Evolutionary conservation across 2,113 vertebrate genomes (phyloP).

Genomic region (Aramus guarauna): DNA sequence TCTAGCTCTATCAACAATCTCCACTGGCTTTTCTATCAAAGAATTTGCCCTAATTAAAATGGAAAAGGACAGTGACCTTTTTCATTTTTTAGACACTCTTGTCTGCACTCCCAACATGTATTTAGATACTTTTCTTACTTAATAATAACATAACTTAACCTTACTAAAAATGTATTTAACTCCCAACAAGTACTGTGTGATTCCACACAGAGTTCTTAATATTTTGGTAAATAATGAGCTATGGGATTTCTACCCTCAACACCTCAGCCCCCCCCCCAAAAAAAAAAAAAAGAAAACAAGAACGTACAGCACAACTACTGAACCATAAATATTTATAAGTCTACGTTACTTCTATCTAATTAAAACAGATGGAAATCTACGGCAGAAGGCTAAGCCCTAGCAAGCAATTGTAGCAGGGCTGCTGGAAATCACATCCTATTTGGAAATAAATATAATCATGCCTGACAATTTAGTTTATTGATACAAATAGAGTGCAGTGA

Average conservation of each 20-base stretch:
- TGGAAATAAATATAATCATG: not conserved
- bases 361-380: not conserved
- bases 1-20: not conserved
- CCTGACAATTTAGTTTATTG: not conserved
- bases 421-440: not conserved
- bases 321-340: not conserved
- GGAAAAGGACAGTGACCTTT: not conserved
- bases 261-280: not conserved
- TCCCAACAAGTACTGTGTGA: not conserved
- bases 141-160: not conserved
- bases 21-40: not conserved
- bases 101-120: not conserved
- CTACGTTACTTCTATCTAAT: not conserved
- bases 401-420: not conserved
- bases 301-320: not conserved
- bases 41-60: not conserved
- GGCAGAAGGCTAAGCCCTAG: not conserved
- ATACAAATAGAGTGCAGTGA: not conserved
- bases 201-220: not conserved
- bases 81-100: not conserved
- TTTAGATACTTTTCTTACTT: not conserved
- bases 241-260: not conserved
- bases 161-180: not conserved
- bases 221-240: not conserved
- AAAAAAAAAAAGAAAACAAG: not conserved